phyloP scores from a whole-genome alignment of 2,797 vertebrate species.

The Notoglanidium macrostoma region DNA sequence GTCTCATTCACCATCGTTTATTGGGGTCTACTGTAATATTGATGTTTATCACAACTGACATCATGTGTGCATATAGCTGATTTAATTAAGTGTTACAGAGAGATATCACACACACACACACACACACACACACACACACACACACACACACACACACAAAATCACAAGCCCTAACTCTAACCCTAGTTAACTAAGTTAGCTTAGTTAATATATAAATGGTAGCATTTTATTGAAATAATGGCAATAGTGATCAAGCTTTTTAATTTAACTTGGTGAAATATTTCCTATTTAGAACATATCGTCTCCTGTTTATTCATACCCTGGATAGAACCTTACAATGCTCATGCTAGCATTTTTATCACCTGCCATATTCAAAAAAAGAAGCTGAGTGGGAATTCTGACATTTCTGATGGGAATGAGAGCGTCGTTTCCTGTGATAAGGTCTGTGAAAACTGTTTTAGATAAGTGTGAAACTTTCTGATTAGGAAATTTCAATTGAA shows the following conservation, averaged over 20 bases:
- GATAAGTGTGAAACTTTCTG: not conserved
- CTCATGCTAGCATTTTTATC: too few species aligned
- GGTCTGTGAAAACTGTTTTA: not conserved
- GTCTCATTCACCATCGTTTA: too few species aligned
- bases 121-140: not conserved
- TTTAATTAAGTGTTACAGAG: conserved; percentile 80
- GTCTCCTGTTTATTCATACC: too few species aligned
- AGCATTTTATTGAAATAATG: not conserved
- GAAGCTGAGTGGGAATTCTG: not conserved
- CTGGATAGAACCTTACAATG: too few species aligned
- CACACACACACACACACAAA: not conserved
- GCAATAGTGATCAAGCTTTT: not conserved
- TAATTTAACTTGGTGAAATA: not conserved
- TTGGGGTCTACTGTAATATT: too few species aligned
- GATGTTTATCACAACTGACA: too few species aligned
- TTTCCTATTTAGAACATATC: not conserved
- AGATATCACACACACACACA: too few species aligned
- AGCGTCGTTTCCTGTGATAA: not conserved
- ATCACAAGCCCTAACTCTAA: too few species aligned
- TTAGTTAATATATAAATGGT: not conserved
- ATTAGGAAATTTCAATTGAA: not conserved
- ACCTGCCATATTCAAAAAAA: too few species aligned
- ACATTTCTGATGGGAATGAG: not conserved
- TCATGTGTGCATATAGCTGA: conserved; percentile 37
- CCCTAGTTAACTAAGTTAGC: too few species aligned